Conservation (phyloP, 2,888 invertebrate species). For the Trachelus tabidus region DNA sequence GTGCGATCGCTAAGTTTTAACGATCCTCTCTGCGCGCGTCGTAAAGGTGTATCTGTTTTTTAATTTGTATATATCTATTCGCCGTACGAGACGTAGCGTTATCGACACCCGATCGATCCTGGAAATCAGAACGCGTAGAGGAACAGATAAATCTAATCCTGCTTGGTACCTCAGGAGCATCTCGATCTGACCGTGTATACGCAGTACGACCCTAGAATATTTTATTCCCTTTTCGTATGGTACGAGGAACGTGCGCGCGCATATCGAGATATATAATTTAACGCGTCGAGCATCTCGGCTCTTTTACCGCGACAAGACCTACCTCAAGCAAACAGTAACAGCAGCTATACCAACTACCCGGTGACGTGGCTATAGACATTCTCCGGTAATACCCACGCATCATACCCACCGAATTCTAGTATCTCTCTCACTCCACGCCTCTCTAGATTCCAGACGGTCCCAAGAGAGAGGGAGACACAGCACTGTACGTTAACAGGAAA, state of each 20-base stretch:
- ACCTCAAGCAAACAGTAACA: slow-evolving; percentile 2
- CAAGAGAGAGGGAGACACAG: no score
- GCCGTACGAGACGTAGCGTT: not conserved
- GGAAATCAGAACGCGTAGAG: not conserved
- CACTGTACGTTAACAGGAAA: not conserved
- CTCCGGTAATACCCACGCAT: not conserved
- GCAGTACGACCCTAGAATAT: not conserved
- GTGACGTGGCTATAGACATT: not conserved
- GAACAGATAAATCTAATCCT: not conserved
- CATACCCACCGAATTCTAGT: not conserved
- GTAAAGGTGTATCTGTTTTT: not conserved
- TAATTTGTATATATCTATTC: not conserved
- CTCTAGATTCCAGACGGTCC: not conserved
- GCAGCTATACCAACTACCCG: not conserved
- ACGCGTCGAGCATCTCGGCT: not conserved
- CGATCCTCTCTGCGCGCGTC: not conserved
- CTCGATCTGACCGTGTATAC: not conserved
- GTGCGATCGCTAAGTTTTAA: not conserved
- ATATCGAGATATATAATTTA: not conserved
- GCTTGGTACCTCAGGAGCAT: not conserved
- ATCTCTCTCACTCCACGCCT: not conserved
- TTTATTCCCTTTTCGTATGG: not conserved
- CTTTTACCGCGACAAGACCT: not conserved
- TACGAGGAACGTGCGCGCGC: not conserved
- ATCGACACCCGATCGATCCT: not conserved